Conservation (phyloP, 2,888 invertebrate genomes). For the Pterostichus niger region DNA sequence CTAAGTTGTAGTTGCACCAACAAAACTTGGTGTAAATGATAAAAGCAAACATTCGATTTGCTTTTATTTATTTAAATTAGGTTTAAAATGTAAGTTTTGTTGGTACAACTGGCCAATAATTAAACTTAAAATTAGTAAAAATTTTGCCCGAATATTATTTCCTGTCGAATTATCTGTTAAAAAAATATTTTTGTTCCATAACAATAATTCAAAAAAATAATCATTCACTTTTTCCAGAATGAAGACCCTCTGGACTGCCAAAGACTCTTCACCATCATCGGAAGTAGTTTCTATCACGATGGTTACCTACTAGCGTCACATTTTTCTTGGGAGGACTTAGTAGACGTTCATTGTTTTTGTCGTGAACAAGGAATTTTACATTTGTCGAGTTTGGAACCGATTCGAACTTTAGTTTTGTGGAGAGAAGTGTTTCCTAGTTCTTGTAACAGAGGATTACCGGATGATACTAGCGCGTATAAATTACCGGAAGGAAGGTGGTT, state of each 20-base stretch:
- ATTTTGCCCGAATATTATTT: too few relatives aligned
- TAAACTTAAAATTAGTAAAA: too few relatives aligned
- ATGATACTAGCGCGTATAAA: conserved; percentile 72
- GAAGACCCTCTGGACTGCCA: conserved; percentile 88
- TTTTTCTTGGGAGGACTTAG: conserved; percentile 85
- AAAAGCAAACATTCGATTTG: too few relatives aligned
- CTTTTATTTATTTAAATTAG: too few relatives aligned
- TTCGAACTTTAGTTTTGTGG: conserved; percentile 88
- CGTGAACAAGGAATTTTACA: conserved; percentile 87
- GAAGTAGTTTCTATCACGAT: conserved; percentile 79
- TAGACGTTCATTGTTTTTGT: conserved; percentile 87
- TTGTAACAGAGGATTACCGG: conserved; percentile 73
- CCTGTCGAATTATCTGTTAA: too few relatives aligned
- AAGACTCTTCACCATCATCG: conserved; percentile 81
- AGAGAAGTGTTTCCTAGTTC: conserved; percentile 84
- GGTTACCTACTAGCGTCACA: conserved; percentile 89
- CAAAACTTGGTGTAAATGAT: too few relatives aligned
- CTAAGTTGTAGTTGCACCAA: too few relatives aligned
- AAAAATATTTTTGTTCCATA: too few relatives aligned
- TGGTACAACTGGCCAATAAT: too few relatives aligned
- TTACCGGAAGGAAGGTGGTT: conserved; percentile 85
- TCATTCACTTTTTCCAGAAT: conserved; percentile 79
- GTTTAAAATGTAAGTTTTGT: too few relatives aligned
- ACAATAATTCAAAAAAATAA: too few relatives aligned
- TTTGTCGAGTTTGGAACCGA: conserved; percentile 82